A percentile compares a stretch with the other conserved stretches of the same genome.
phyloP scores from a whole-genome alignment of 2,797 vertebrate species.

The Lateolabrax maculatus region DNA sequence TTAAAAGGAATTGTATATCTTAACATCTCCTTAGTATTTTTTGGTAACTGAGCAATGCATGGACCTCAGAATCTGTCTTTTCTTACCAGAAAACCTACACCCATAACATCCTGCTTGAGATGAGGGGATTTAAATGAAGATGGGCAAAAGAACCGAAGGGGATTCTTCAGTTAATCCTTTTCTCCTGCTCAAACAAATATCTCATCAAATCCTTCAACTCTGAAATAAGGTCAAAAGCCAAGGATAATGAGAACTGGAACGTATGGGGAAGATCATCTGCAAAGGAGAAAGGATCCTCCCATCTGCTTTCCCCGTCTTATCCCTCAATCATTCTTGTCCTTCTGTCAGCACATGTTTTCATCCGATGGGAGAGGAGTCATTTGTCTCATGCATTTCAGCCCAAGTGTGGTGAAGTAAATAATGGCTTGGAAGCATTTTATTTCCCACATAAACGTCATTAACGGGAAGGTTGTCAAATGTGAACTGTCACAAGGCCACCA shows the following conservation, averaged over 20 bases:
- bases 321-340: slow-evolving; percentile 70
- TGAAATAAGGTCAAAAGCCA: slow-evolving; percentile 79
- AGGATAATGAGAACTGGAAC: slow-evolving; percentile 76
- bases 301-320: slow-evolving; percentile 68
- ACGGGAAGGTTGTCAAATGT: slow-evolving; percentile 70
- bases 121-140: slow-evolving; percentile 67
- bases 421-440: slow-evolving; percentile 48
- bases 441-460: slow-evolving; percentile 66
- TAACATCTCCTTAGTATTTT: not conserved
- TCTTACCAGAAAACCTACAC: slow-evolving; percentile 28
- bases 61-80: slow-evolving; percentile 11
- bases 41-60: not conserved
- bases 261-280: slow-evolving; percentile 70
- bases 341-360: slow-evolving; percentile 63
- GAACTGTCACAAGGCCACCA: slow-evolving; percentile 51
- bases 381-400: slow-evolving; percentile 47
- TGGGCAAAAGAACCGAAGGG: slow-evolving; percentile 33
- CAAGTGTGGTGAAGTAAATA: slow-evolving; percentile 55
- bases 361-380: slow-evolving; percentile 44
- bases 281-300: slow-evolving; percentile 68
- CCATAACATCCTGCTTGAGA: slow-evolving; percentile 46
- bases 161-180: slow-evolving; percentile 68
- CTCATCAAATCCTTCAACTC: slow-evolving; percentile 75
- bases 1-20: not conserved
- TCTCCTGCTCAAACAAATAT: slow-evolving; percentile 70